Evolutionary conservation across 2,888 invertebrate genomes (phyloP).

Genomic region (Platycheirus albimanus): DNA sequence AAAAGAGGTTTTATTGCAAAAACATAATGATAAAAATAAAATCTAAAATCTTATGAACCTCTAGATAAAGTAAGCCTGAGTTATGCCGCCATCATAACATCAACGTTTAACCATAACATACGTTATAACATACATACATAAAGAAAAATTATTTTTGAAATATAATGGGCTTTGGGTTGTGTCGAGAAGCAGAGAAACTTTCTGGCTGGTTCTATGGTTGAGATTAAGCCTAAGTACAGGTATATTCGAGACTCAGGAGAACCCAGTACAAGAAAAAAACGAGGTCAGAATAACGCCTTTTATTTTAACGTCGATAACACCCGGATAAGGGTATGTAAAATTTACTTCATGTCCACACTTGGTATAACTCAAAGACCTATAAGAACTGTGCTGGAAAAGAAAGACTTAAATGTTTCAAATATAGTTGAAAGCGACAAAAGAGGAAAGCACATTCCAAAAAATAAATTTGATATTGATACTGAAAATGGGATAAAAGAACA

Average conservation of each 20-base stretch:
- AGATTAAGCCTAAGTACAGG: constrained; percentile 31
- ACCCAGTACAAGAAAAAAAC: constrained; percentile 16
- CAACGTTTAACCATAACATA: no score
- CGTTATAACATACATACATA: no score
- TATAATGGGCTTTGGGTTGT: no score
- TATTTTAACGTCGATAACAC: constrained; percentile 20
- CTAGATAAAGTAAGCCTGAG: no score
- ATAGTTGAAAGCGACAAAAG: constrained; percentile 16
- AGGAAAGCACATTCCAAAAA: constrained; percentile 32
- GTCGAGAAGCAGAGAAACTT: constrained; percentile 22
- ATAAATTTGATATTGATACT: constrained; percentile 20
- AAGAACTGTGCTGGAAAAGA: constrained; percentile 25
- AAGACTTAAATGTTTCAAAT: constrained; percentile 18
- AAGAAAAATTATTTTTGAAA: no score
- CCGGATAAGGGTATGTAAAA: not conserved
- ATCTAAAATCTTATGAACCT: no score
- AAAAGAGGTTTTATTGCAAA: no score
- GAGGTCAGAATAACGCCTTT: constrained; percentile 36
- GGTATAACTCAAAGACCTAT: constrained; percentile 29
- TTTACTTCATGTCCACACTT: constrained; percentile 31
- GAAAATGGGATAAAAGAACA: constrained; percentile 29
- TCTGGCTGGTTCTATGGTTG: no score
- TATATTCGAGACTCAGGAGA: constrained; percentile 22
- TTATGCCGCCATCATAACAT: no score
- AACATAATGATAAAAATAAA: no score